Evolutionary conservation across 2,888 invertebrate species (phyloP).

Genomic region (Salpingus planirostris): DNA sequence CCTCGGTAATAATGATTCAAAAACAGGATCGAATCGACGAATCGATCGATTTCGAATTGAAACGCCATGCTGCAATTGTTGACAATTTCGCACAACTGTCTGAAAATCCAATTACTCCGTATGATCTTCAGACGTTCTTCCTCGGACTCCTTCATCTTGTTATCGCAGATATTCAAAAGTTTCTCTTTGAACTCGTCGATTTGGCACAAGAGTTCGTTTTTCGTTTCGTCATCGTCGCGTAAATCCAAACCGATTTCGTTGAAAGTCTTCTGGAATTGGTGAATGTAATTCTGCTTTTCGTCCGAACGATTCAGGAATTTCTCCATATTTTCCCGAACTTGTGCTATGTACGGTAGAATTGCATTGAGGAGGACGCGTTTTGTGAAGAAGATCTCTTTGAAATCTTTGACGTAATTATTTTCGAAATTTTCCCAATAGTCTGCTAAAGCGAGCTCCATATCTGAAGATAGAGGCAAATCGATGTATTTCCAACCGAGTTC

Average conservation of each 20-base stretch:
- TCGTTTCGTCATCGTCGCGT: constrained; percentile 48
- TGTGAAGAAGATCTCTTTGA: constrained; percentile 50
- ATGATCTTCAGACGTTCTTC: constrained; percentile 46
- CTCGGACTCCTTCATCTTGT: constrained; percentile 47
- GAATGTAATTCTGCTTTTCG: constrained; percentile 48
- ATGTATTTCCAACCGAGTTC: constrained; percentile 38
- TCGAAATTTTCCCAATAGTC: constrained; percentile 43
- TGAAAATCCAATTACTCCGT: constrained; percentile 49
- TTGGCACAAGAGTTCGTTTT: constrained; percentile 49
- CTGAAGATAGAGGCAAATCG: constrained; percentile 28
- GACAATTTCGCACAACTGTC: constrained; percentile 46
- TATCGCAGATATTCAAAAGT: constrained; percentile 50
- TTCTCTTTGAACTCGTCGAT: constrained; percentile 35
- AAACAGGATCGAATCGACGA: constrained; percentile 40
- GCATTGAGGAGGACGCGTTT: constrained; percentile 48
- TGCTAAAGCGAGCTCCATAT: constrained; percentile 32
- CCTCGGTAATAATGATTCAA: constrained; percentile 42
- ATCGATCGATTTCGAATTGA: constrained; percentile 54
- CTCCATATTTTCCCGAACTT: constrained; percentile 47
- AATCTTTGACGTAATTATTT: constrained; percentile 42
- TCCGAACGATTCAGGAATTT: constrained; percentile 49
- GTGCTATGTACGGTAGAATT: constrained; percentile 49
- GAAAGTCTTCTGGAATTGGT: constrained; percentile 49
- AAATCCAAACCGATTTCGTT: constrained; percentile 53
- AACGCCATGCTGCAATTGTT: constrained; percentile 50